Base-by-base conservation (phyloP, 2,797 vertebrate genomes). In the Microctenopoma steveboyesi region DNA sequence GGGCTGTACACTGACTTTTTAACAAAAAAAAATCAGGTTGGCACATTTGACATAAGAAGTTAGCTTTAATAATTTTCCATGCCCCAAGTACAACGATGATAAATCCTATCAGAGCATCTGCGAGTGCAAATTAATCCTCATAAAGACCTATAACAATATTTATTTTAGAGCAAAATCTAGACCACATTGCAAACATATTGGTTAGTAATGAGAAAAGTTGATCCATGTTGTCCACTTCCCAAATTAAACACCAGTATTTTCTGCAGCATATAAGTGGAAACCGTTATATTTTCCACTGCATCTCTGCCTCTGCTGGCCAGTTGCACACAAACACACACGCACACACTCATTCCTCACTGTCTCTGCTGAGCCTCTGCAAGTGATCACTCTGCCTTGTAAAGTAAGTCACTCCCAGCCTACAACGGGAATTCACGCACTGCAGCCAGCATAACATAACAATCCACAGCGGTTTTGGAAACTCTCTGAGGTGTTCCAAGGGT, bases 391-490 rank as follows among this genome's bases (percentile, higher is more conserved):
- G 85, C 68, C 82, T 45, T 56, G 82, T 64, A 82, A 82, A 87
- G 64, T 10, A 74, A 83, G 81, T 58, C 69, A 77, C 82, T 86
- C 83, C 74, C 78, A 82, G 60, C 13, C 55, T 76, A 70, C 68
- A 69, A 75, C n/a, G 59, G 63, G 61, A 89, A 86, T 81, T 78
- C 48, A 64, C 75, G 68, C 79, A 49, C 65, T 72, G 81, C 14
- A 78, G 84, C 81, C 85, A 83, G 65, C 73, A 74, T 37, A 85
- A 78, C 64, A 69, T 72, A 83, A 82, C 79, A 78, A 80, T 79
- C 81, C 83, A 78, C 50, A 46, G 83, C 0, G 83, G 84, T 82
- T 90, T 88, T 87, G 85, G 84, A 81, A 84, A 72, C 52, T 52
- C 70, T 61, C 35, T 8, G 43, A 79, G 73, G 75, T 79, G 67